phyloP scores from a whole-genome alignment of 2,113 vertebrate species.

The Pomatostomus ruficeps region DNA sequence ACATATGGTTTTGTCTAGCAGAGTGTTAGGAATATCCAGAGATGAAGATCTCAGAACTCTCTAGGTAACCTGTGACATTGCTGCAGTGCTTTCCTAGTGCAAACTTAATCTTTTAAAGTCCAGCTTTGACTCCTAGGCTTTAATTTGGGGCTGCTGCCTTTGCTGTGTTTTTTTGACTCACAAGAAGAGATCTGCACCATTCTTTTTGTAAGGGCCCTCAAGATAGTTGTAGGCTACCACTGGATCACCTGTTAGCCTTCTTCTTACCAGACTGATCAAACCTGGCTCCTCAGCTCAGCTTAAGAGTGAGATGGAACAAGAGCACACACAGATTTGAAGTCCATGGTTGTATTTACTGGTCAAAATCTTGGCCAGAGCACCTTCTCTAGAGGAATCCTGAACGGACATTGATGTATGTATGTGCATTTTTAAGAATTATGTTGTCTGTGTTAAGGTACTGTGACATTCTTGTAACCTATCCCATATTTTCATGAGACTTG shows the following conservation, averaged over 20 bases:
- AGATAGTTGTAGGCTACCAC: neutral
- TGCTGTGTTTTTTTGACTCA: neutral
- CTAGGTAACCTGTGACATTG: neutral
- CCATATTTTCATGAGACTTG: neutral
- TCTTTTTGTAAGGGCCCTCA: neutral
- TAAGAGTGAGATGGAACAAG: neutral
- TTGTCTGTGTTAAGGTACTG: neutral
- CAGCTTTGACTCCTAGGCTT: neutral
- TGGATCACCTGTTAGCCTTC: neutral
- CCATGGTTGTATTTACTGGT: neutral
- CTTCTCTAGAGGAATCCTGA: neutral
- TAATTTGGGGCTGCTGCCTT: neutral
- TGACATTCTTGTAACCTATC: neutral
- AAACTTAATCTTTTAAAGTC: neutral
- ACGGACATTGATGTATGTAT: neutral
- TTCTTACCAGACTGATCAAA: neutral
- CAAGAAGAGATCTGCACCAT: neutral
- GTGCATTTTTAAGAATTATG: neutral
- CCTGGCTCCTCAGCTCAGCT: neutral
- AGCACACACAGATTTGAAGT: neutral
- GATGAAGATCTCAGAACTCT: neutral
- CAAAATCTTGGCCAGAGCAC: neutral
- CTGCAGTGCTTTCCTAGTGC: neutral
- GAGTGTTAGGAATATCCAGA: neutral
- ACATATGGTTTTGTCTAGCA: neutral